Evolutionary conservation across 2,888 invertebrate species (phyloP).

Genomic region (Perdita meconis): DNA sequence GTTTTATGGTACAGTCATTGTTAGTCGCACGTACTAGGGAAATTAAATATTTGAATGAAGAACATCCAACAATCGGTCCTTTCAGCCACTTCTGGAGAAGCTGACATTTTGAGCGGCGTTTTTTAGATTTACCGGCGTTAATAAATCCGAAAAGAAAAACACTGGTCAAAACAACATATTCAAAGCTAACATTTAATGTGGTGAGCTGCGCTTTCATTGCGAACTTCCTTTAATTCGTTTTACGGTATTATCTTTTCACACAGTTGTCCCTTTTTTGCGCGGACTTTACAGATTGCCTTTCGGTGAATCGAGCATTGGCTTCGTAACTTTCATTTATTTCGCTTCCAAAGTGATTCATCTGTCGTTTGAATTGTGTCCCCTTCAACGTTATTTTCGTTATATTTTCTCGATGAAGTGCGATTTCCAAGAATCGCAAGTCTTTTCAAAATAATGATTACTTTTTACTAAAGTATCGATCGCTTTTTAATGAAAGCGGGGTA

Average conservation of each 20-base stretch:
- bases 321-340: neutral
- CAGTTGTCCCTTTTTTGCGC: neutral
- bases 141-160: neutral
- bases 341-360: neutral
- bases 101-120: neutral
- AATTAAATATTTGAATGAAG: no score
- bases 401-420: neutral
- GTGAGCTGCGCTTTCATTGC: neutral
- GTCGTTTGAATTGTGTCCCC: neutral
- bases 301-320: neutral
- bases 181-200: slow-evolving; percentile 4
- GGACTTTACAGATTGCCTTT: neutral
- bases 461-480: neutral
- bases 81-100: no score
- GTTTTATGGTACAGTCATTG: no score
- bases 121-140: neutral
- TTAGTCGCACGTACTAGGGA: no score
- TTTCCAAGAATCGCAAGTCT: slow-evolving; percentile 2
- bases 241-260: slow-evolving; percentile 2
- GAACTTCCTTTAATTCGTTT: slow-evolving; percentile 2
- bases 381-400: neutral
- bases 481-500: neutral
- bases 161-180: slow-evolving; percentile 4
- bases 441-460: neutral
- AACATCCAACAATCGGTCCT: no score